Evolutionary conservation across 2,888 invertebrate species (phyloP).

Genomic region (Stomorhina lunata): DNA sequence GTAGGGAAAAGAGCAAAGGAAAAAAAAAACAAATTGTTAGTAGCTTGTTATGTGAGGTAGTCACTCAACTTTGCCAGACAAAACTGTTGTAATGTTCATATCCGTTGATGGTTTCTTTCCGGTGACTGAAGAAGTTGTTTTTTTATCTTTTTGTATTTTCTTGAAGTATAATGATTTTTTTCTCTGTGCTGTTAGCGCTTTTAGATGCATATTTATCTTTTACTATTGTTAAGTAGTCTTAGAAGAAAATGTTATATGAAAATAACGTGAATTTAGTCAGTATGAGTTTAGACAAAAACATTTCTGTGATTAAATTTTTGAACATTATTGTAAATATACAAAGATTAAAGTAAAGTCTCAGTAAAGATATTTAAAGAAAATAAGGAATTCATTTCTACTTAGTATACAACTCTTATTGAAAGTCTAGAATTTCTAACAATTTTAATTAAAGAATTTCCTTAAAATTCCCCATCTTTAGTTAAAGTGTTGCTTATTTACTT

Average conservation of each 20-base stretch:
- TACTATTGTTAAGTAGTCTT: slow-evolving; percentile 44
- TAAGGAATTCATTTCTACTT: neutral
- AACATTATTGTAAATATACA: neutral
- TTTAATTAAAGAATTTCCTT: neutral
- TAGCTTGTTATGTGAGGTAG: slow-evolving; percentile 35
- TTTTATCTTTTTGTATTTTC: neutral
- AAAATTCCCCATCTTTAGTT: too few species aligned
- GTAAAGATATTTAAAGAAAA: neutral
- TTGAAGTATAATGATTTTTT: slow-evolving; percentile 2
- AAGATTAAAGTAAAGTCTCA: slow-evolving; percentile 14
- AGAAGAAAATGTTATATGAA: slow-evolving; percentile 2
- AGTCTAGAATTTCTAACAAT: neutral
- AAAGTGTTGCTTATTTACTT: too few species aligned
- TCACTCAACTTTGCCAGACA: slow-evolving; percentile 47
- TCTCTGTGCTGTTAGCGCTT: neutral
- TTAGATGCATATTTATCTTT: slow-evolving; percentile 33
- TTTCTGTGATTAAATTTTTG: slow-evolving; percentile 32
- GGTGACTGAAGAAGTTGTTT: neutral
- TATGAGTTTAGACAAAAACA: slow-evolving; percentile 17
- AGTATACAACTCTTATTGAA: neutral
- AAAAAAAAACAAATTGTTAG: slow-evolving; percentile 36
- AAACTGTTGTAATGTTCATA: slow-evolving; percentile 46
- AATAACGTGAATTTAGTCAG: neutral
- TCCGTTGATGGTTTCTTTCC: slow-evolving; percentile 26
- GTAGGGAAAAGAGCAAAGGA: neutral